Base-by-base conservation (phyloP, 2,797 vertebrate genomes). In the Phataginus tricuspis region DNA sequence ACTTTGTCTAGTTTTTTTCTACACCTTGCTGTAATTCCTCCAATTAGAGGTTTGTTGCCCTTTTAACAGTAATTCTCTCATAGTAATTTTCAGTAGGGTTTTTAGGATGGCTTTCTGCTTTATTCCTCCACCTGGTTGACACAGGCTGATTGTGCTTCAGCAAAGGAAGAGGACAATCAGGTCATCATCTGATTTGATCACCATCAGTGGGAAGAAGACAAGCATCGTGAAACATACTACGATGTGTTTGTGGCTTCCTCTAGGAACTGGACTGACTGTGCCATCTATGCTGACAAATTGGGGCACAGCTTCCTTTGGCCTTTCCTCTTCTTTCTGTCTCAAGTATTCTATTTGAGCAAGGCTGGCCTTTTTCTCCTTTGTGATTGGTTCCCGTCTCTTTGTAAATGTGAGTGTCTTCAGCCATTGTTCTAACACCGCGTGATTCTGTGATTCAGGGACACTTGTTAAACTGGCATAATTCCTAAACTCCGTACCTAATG, bases 191-290 rank as follows among this genome's bases (percentile, higher is more conserved):
- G 68, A 78, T 92, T 86, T 97, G 85, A 75, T 94, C 90, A 97
- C 93, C 92, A 94, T 96, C 91, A 96, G 7, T 39, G 93, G 95
- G 96, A 86, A 75, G 94, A 86, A 91, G 96, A 57, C 53, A 89
- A 12, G 21, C 64, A 39, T 88, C 96, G 90, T 97, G 79, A 96
- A 96, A 94, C 79, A 34, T 95, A 53, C 86, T 97, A 87, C 90
- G 87, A 94, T 96, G 91, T 77, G 84, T 96, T 51, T 96, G 69
- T 84, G 93, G 78, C 75, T 97, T 72, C 93, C 93, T 83, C 45
- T 72, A 0, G 96, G 90, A 92, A 84, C 89, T 84, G 42, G 9
- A 37, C 55, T 86, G 31, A 57, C 27, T 57, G 2, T 19, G 7
- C 86, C 53, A 37, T 77, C 31, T 86, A 2, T 77, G 80, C 57